phyloP scores from a whole-genome alignment of 2,797 vertebrate species.

The Chloroceryle amazona region DNA sequence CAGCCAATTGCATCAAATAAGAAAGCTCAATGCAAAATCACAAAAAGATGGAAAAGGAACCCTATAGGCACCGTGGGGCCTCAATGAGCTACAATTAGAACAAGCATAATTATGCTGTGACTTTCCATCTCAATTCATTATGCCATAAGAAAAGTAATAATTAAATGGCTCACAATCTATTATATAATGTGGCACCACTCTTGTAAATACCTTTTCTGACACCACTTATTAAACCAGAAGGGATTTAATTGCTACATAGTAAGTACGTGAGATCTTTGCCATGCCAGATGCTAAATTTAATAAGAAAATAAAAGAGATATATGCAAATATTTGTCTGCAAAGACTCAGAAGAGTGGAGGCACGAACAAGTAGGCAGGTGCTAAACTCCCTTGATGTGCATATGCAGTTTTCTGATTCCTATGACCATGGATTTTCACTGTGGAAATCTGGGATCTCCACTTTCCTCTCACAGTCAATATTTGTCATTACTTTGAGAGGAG shows the following conservation, averaged over 20 bases:
- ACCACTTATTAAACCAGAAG: not conserved
- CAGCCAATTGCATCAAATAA: rapidly evolving
- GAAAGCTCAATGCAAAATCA: not conserved
- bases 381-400: not conserved
- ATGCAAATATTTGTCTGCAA: not conserved
- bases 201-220: not conserved
- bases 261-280: not conserved
- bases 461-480: not conserved
- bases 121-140: not conserved
- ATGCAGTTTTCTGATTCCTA: not conserved
- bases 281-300: not conserved
- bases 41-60: not conserved
- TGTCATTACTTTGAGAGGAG: not conserved
- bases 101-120: not conserved
- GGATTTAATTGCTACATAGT: not conserved
- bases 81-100: not conserved
- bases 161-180: not conserved
- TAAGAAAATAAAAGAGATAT: not conserved
- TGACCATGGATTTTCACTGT: not conserved
- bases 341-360: not conserved
- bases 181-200: not conserved
- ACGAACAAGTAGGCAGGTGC: not conserved
- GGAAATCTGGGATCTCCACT: not conserved
- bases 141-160: not conserved
- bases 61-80: not conserved